These are phyloP conservation scores for Hyaena hyaena DNA, from an alignment of 2,113 vertebrate genomes.

Conservation along the genomic window DNA sequence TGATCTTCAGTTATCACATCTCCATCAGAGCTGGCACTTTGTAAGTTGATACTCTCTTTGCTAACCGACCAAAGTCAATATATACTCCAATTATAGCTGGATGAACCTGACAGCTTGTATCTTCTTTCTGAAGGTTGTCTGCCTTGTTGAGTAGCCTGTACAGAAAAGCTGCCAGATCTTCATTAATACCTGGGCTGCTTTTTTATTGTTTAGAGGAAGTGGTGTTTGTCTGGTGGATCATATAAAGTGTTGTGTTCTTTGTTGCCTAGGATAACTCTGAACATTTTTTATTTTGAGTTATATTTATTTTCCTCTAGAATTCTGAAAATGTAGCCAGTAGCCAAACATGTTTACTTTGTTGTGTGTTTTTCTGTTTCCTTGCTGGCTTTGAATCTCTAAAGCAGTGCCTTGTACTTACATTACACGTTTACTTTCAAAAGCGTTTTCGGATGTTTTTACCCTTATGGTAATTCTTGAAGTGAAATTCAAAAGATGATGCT, in stretches of 20 bases:
- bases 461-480: neutral
- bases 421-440: slow-evolving; percentile 25
- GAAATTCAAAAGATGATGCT: slow-evolving; percentile 53
- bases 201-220: slow-evolving; percentile 47
- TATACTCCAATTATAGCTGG: slow-evolving; percentile 64
- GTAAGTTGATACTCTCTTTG: slow-evolving; percentile 66
- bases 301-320: slow-evolving; percentile 10
- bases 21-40: slow-evolving; percentile 67
- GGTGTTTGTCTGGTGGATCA: neutral
- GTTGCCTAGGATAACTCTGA: neutral
- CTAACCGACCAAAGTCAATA: slow-evolving; percentile 75
- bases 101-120: slow-evolving; percentile 56
- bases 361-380: slow-evolving; percentile 34
- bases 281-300: neutral
- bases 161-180: slow-evolving; percentile 69
- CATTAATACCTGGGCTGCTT: slow-evolving; percentile 30
- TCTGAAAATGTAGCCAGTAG: slow-evolving; percentile 11
- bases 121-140: slow-evolving; percentile 65
- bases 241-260: neutral
- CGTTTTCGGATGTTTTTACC: slow-evolving; percentile 46
- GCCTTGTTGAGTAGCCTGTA: neutral
- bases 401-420: neutral
- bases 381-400: neutral
- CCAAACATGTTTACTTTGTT: slow-evolving; percentile 35
- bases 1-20: slow-evolving; percentile 66